Percentiles rank a stretch among this genome's conserved stretches.
Conservation (phyloP, 2,113 vertebrate genomes). For the Oophaga pumilio region DNA sequence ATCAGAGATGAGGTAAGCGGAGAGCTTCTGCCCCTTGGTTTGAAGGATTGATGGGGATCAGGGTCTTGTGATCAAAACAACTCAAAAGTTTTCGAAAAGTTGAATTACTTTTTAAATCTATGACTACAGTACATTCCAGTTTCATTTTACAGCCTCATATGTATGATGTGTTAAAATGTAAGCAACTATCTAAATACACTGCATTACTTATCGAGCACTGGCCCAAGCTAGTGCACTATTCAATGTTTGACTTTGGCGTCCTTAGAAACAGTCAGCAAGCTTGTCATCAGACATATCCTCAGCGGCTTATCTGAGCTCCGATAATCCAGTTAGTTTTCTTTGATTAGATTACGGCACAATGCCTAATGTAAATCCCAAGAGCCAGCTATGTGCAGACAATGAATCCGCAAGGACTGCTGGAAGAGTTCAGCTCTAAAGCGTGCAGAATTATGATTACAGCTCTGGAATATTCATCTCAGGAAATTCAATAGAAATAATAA, state of each 20-base stretch:
- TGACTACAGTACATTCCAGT: too few relatives aligned
- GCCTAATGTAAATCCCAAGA: background rate
- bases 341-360: background rate
- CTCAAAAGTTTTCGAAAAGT: too few relatives aligned
- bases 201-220: background rate
- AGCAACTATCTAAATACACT: background rate
- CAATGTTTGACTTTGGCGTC: background rate
- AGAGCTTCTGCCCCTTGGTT: too few relatives aligned
- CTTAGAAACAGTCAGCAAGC: background rate
- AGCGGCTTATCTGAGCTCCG: background rate
- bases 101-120: too few relatives aligned
- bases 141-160: too few relatives aligned
- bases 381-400: background rate
- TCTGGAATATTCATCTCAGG: background rate
- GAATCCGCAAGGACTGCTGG: background rate
- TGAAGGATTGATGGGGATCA: too few relatives aligned
- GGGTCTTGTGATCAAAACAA: too few relatives aligned
- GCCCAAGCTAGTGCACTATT: background rate
- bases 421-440: background rate
- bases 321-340: background rate
- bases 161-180: too few relatives aligned
- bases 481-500: background rate
- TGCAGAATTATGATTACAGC: background rate
- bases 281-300: background rate
- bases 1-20: too few relatives aligned